Evolutionary conservation across 2,888 invertebrate genomes (phyloP).

Genomic region (Drosophila monieri): DNA sequence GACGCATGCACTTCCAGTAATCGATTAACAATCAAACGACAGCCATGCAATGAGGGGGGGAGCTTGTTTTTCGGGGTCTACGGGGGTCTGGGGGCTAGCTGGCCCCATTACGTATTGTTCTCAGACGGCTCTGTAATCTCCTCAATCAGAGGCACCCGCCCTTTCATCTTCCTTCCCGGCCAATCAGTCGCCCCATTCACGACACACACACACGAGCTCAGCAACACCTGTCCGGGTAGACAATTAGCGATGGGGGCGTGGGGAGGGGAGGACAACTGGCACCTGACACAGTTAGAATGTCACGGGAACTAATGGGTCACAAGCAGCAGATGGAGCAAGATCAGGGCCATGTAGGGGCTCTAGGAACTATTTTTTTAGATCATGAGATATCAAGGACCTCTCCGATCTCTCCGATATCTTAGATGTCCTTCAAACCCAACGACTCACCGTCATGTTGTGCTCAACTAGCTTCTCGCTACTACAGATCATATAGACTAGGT

Average conservation of each 20-base stretch:
- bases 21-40: slow-evolving; percentile 44
- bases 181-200: slow-evolving; percentile 36
- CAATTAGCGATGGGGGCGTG: slow-evolving; percentile 28
- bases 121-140: slow-evolving; percentile 17
- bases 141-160: neutral
- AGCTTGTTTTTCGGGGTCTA: no score
- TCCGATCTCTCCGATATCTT: no score
- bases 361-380: no score
- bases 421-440: no score
- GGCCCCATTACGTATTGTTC: slow-evolving; percentile 36
- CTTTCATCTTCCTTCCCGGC: slow-evolving; percentile 16
- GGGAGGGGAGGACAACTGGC: neutral
- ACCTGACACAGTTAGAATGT: slow-evolving; percentile 17
- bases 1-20: slow-evolving; percentile 37
- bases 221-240: slow-evolving; percentile 24
- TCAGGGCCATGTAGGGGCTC: neutral
- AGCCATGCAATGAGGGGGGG: slow-evolving; percentile 8
- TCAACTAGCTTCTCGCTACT: slow-evolving; percentile 94
- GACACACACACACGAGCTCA: neutral
- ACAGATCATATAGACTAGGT: slow-evolving; percentile 96
- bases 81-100: no score
- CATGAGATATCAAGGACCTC: no score
- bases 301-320: neutral
- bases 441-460: slow-evolving; percentile 94
- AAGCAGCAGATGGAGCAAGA: slow-evolving; percentile 14